Base-by-base conservation (phyloP, 2,113 vertebrate genomes). In the Melanerpes aurifrons region DNA sequence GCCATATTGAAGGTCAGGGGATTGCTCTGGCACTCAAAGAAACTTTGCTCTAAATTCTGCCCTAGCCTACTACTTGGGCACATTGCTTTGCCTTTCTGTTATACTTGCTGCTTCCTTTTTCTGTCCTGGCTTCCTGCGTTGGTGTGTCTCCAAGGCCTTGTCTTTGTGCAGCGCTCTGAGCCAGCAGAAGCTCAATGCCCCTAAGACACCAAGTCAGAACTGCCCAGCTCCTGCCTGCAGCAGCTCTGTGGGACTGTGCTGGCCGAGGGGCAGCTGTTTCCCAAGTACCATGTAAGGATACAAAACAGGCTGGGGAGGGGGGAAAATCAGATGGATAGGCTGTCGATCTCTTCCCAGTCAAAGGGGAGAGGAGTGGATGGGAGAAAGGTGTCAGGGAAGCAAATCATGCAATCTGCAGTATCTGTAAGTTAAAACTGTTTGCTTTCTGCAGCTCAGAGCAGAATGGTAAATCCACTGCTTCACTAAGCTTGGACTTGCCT, bases 61-160 rank as follows among this genome's bases (percentile, higher is more conserved):
- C 40, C 77, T 74, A 93, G 77, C 77, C 70, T 88, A 32, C 56
- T 50, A 47, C 90, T 58, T 32, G 75, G 71, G 86, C 79, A 90
- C 90, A 79, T 86, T 12, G 12, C 91, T 90, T 86, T 93, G 83
- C 53, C 43, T 84, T 94, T 92, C 32, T 86, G 58, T 86, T 61
- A 45, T 3, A 53, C 62, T 86, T 26, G 70, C 67, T 90, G 91
- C 89, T 95, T 82, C 82, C 84, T 85, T 93, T 94, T 90, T 92
- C 68, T 47, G 18, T 47, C 35, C 82, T 95, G 90, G 53, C 87
- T 94, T 91, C 90, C 90, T 91, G 83, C 70, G 1, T 24, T 95
- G 89, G 69, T 84, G 86, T 67, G 45, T 82, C 86, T 86, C 91
- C 93, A 93, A 87, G 84, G 77, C 57, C 48, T 31, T 1, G 5